These are phyloP conservation scores for Metalampra italica DNA, from an alignment of 2,888 invertebrate species.

Conservation along the genomic window DNA sequence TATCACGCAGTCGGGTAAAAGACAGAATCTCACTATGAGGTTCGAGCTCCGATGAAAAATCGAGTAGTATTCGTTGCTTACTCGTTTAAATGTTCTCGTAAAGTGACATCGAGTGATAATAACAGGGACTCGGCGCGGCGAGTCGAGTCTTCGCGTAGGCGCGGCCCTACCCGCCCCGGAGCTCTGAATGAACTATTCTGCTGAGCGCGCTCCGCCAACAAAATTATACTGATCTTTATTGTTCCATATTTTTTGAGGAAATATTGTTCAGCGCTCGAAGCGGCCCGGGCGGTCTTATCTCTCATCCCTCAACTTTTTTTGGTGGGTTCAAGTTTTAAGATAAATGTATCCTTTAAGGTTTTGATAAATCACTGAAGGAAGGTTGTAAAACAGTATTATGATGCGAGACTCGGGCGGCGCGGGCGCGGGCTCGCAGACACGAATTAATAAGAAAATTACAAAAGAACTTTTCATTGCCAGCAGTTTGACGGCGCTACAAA, in stretches of 20 bases:
- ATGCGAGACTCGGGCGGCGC: background rate
- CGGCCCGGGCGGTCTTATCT: constrained; percentile 32
- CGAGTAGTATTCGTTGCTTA: no score
- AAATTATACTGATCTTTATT: constrained; percentile 48
- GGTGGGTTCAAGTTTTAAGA: constrained; percentile 32
- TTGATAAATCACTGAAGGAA: constrained; percentile 37
- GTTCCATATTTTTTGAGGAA: constrained; percentile 33
- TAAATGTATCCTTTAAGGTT: constrained; percentile 37
- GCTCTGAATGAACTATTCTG: constrained; percentile 34
- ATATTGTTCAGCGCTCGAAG: constrained; percentile 25
- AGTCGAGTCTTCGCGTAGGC: no score
- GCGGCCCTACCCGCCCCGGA: no score
- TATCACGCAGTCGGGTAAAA: no score
- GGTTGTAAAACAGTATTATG: constrained; percentile 20
- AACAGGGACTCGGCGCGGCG: no score
- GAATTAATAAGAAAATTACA: constrained; percentile 11
- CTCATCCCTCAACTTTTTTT: constrained; percentile 32
- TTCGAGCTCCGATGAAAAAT: no score
- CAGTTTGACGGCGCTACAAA: background rate
- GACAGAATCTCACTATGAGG: no score
- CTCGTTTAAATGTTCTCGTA: no score
- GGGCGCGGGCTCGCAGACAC: background rate
- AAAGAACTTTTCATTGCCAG: constrained; percentile 10
- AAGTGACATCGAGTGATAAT: no score
- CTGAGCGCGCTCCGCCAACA: constrained; percentile 25